Base-by-base conservation (phyloP, 2,797 vertebrate genomes). In the Poecilia wingei region DNA sequence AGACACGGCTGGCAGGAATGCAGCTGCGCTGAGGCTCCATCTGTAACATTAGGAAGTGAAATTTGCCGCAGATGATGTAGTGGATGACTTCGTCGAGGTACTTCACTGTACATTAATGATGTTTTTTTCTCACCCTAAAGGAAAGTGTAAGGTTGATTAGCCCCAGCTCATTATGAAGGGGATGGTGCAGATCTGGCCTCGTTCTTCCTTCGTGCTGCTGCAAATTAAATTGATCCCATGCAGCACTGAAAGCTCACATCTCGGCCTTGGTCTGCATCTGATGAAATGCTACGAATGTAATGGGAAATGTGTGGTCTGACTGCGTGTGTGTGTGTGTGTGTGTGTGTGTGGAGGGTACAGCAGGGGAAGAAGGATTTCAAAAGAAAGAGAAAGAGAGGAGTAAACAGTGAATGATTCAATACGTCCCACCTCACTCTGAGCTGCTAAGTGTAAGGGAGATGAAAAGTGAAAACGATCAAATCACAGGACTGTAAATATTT, bases 141-240 rank as follows among this genome's bases (percentile, higher is more conserved):
- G 91, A 94, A 93, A 92, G 88, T 87, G 91, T 87, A 83, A 78
- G 87, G 82, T 81, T 94, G 91, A 95, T 94, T 93, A 93, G 91
- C 89, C 79, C 87, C 86, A 76, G 86, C 88, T 90, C 86, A 81
- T 90, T 91, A 93, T 88, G 87, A 93, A 86, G 90, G 91, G 87
- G 85, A 85, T 88, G 84, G 78, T 77, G 81, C 84, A 85, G 86
- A 83, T 86, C 86, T 85, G 86, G 88, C 86, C 89, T 94, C 87
- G 91, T 93, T 95, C 43, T 95, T 88, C 91, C 85, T 90, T 89
- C 83, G 83, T 84, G 83, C 91, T 93, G 83, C 86, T 57, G 87
- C 91, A 94, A 91, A 95, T 95, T 89, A 95, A 94, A 94, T 92
- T 88, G 88, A 93, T 93, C 89, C 86, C 79, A 53, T 82, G 84